Evolutionary conservation across 2,113 vertebrate species (phyloP), one percentile per base, ranked within the genome.

Genomic region (Polypterus bichir): DNA sequence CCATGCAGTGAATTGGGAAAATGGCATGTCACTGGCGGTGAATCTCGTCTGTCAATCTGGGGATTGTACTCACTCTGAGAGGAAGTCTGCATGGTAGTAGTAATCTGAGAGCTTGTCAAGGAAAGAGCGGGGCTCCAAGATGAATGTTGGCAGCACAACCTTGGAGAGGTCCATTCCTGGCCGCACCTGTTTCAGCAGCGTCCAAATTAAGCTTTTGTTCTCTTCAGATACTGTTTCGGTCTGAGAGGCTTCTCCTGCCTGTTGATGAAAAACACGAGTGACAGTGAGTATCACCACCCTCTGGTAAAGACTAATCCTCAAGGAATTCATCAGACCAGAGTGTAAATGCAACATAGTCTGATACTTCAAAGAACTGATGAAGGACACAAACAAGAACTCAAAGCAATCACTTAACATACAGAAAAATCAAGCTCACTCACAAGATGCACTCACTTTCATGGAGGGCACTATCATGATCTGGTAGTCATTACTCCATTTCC

Each of bases 201-300:
- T 99, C 96, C 96, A 99, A 66, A 99, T 99, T 57, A 99, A 83
- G 72, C 94, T 97, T 73, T 98, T 98, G 66, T 98, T 97, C 81
- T 99, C 96, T 77, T 99, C 96, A 45, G 96, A 99, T 7, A 99
- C 96, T 0, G 91, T 94, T 77, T 99, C 96, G 11, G 95, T 99
- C 83, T 99, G 95, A 64, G 90, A 88, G 55, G 91, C 96, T 63
- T 99, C 95, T 1, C 96, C 96, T 8, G 93, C 93, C 94, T 98
- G 76, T 44, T 27, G 27, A 27, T 27, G 27, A 27, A 27, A 27
- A 27, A 46, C 11, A n/a, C 47, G 27, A 10, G n/a, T 46, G 10
- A 60, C 9, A n/a, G 44, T 45, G 5, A 10, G 5, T 3, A 46
- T 60, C 2, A n/a, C n/a, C 59, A 44, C 59, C n/a, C 10, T 27